Percentiles rank a stretch among this genome's conserved stretches.
Conservation (phyloP, 2,797 vertebrate species). For the Podarcis lilfordi region DNA sequence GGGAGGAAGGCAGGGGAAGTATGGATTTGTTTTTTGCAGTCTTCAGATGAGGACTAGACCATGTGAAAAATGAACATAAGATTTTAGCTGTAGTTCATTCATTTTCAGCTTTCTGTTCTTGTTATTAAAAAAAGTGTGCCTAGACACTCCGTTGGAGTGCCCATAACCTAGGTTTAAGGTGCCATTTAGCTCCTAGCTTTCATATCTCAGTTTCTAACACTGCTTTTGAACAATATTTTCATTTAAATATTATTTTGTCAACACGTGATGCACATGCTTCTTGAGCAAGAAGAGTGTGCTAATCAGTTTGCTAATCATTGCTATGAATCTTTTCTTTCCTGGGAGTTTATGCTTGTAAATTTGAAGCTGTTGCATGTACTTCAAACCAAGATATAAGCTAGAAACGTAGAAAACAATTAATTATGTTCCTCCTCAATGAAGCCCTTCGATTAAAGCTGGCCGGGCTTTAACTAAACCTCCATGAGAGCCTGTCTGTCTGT, state of each 20-base stretch:
- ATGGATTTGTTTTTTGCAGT: too few relatives aligned
- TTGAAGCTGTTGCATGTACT: not conserved
- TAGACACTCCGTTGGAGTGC: too few relatives aligned
- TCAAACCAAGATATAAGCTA: not conserved
- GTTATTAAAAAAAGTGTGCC: too few relatives aligned
- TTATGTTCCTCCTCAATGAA: not conserved
- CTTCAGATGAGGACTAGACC: too few relatives aligned
- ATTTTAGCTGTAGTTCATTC: too few relatives aligned
- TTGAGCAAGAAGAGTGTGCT: not conserved
- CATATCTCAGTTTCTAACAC: too few relatives aligned
- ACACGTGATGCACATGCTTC: not conserved
- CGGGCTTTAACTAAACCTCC: not conserved
- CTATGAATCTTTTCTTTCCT: not conserved
- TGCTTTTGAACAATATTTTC: not conserved
- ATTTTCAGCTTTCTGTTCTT: too few relatives aligned
- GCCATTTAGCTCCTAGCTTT: too few relatives aligned
- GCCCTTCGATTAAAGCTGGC: not conserved
- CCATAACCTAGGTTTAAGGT: too few relatives aligned
- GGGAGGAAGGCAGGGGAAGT: too few relatives aligned
- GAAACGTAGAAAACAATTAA: not conserved
- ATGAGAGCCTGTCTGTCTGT: too few relatives aligned
- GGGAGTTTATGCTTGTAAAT: not conserved
- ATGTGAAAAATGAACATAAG: too few relatives aligned
- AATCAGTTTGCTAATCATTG: not conserved
- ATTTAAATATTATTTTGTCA: not conserved